Evolutionary conservation across 2,888 invertebrate genomes (phyloP).

Genomic region (Orthosia cruda): DNA sequence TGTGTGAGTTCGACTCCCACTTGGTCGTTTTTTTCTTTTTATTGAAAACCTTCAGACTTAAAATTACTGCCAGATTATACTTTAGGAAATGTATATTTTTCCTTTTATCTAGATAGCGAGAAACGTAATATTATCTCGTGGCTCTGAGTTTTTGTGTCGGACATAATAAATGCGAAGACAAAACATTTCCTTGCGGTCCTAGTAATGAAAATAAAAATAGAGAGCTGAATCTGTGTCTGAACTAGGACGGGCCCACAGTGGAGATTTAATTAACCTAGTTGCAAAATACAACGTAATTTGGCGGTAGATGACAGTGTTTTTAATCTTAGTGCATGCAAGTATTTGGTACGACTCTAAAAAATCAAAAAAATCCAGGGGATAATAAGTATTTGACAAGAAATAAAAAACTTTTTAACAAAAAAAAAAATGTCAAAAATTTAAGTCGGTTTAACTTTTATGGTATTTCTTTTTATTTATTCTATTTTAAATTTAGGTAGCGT

Average conservation of each 20-base stretch:
- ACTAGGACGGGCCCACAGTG: constrained; percentile 17
- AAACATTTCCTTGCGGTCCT: constrained; percentile 47
- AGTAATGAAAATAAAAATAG: constrained; percentile 39
- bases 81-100: constrained; percentile 37
- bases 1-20: no score
- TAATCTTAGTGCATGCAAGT: no score
- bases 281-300: constrained; percentile 1
- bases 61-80: constrained; percentile 35
- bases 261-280: constrained; percentile 52
- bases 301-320: not conserved
- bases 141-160: constrained; percentile 34
- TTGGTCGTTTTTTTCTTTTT: no score
- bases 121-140: constrained; percentile 48
- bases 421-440: no score
- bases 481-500: no score
- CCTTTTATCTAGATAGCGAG: constrained; percentile 38
- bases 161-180: constrained; percentile 53
- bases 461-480: no score
- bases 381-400: no score
- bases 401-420: no score
- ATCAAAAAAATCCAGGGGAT: not conserved
- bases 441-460: no score
- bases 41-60: constrained; percentile 24
- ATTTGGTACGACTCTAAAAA: not conserved
- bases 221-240: constrained; percentile 29